Conservation (phyloP, 2,888 invertebrate species). For the Caradrina clavipalpis region DNA sequence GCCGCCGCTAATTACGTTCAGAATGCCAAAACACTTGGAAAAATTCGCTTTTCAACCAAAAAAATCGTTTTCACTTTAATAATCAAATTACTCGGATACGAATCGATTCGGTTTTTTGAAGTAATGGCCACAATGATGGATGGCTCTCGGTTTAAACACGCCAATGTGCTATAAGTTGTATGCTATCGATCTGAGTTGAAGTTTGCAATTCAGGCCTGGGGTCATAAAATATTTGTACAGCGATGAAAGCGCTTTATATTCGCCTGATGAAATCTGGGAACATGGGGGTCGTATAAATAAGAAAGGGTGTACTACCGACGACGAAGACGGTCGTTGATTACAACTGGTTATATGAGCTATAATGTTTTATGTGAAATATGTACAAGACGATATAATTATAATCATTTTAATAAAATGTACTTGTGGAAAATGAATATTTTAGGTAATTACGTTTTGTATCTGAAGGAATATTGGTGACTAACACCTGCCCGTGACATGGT, state of each 20-base stretch:
- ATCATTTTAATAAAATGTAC: not conserved
- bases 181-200: conserved; percentile 66
- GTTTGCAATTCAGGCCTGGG: conserved; percentile 43
- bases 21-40: conserved; percentile 36
- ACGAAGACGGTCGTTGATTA: conserved; percentile 24
- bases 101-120: conserved; percentile 56
- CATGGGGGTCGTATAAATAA: conserved; percentile 46
- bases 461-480: not conserved
- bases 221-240: conserved; percentile 59
- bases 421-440: not conserved
- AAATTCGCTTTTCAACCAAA: conserved; percentile 25
- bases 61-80: conserved; percentile 32
- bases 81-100: conserved; percentile 59
- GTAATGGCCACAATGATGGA: conserved; percentile 54
- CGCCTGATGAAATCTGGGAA: conserved; percentile 57
- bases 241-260: conserved; percentile 53
- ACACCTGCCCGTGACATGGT: not conserved
- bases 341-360: conserved; percentile 19
- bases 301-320: conserved; percentile 24
- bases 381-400: not conserved
- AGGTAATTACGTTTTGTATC: not conserved
- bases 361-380: conserved; percentile 18
- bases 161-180: conserved; percentile 56
- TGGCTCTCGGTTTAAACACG: conserved; percentile 55
- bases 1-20: conserved; percentile 53